These are phyloP conservation scores for Adrianichthys oophorus DNA, from an alignment of 2,797 vertebrate genomes.

Conservation along the genomic window DNA sequence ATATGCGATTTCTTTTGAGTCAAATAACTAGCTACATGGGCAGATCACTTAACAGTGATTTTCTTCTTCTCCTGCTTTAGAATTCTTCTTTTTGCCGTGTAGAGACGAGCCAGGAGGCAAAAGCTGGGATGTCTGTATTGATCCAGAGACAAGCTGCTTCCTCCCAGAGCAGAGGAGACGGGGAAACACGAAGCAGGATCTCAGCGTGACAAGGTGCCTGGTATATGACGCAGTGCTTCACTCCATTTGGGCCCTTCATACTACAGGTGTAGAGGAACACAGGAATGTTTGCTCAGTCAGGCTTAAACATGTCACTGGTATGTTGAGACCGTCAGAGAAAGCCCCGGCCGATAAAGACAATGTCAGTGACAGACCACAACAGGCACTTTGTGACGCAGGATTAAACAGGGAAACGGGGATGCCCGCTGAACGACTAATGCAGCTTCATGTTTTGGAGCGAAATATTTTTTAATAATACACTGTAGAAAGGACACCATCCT, in stretches of 20 bases:
- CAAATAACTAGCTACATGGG: too few species aligned
- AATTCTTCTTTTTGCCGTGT: too few species aligned
- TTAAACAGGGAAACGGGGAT: not conserved
- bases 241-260: constrained; percentile 31
- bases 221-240: constrained; percentile 45
- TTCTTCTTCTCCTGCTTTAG: too few species aligned
- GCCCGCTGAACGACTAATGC: not conserved
- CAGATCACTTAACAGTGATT: too few species aligned
- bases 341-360: constrained; percentile 22
- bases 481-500: too few species aligned
- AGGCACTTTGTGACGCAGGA: constrained; percentile 9
- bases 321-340: constrained; percentile 59
- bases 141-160: constrained; percentile 46
- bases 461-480: too few species aligned
- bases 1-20: too few species aligned
- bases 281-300: constrained; percentile 57
- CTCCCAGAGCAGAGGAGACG: constrained; percentile 38
- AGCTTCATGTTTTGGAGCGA: not conserved
- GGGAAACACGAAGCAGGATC: constrained; percentile 19
- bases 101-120: constrained; percentile 39
- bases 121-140: constrained; percentile 54
- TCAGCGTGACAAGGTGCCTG: constrained; percentile 43
- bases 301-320: constrained; percentile 62
- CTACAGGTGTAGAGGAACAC: constrained; percentile 35
- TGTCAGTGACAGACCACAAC: constrained; percentile 25